These are phyloP conservation scores for Gibbula magus DNA, from an alignment of 2,888 invertebrate species.

Conservation along the genomic window DNA sequence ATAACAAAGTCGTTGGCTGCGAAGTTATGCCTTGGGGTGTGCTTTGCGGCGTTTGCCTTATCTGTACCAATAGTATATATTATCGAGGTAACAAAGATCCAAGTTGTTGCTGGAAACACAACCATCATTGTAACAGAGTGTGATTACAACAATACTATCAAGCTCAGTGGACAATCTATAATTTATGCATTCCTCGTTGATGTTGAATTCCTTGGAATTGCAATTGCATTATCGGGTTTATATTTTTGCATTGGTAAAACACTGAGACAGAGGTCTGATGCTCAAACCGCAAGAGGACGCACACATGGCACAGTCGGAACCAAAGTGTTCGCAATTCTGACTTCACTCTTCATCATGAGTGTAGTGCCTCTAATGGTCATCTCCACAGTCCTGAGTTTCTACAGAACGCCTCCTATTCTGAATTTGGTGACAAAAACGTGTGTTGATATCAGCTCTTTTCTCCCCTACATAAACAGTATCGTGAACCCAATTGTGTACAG, in stretches of 20 bases:
- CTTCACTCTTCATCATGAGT: background rate
- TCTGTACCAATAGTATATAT: background rate
- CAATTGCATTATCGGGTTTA: too few species aligned
- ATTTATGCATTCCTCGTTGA: too few species aligned
- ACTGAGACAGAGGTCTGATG: too few species aligned
- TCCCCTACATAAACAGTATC: background rate
- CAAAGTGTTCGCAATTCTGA: background rate
- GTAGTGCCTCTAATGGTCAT: background rate
- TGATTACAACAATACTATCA: background rate
- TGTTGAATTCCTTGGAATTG: too few species aligned
- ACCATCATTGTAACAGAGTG: background rate
- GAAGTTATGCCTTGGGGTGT: background rate
- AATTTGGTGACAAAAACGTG: background rate
- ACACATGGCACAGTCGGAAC: background rate
- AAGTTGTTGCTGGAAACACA: too few species aligned
- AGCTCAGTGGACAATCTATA: too few species aligned
- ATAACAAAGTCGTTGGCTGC: background rate
- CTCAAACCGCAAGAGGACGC: too few species aligned
- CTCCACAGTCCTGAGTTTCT: background rate
- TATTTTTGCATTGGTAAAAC: too few species aligned
- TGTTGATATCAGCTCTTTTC: background rate
- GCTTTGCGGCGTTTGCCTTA: too few species aligned
- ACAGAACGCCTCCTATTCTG: background rate
- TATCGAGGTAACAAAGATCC: background rate
- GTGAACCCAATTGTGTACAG: background rate